phyloP scores from a whole-genome alignment of 2,113 vertebrate species.

The Numida meleagris region DNA sequence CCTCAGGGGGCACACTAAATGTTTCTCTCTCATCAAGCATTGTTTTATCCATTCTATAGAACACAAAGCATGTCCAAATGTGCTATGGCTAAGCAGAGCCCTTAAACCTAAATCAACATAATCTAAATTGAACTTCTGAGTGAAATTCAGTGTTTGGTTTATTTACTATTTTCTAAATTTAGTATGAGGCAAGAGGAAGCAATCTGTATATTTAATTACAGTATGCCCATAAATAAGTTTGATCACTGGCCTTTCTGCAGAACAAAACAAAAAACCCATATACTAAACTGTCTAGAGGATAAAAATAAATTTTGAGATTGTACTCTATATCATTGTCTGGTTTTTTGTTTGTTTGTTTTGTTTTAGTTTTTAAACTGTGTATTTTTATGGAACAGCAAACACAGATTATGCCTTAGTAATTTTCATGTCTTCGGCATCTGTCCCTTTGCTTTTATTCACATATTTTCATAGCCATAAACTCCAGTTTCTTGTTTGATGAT shows the following conservation, averaged over 20 bases:
- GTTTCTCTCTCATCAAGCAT: neutral
- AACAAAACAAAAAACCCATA: neutral
- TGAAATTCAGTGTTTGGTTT: slow-evolving; percentile 43
- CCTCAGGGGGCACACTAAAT: neutral
- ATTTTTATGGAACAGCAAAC: slow-evolving; percentile 48
- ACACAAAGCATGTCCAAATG: slow-evolving; percentile 52
- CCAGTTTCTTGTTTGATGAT: slow-evolving; percentile 50
- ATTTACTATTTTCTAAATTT: slow-evolving; percentile 42
- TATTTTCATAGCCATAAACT: slow-evolving; percentile 33
- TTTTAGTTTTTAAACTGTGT: neutral
- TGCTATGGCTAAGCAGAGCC: neutral
- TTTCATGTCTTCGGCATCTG: slow-evolving; percentile 50
- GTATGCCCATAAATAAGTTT: slow-evolving; percentile 14
- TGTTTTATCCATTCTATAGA: neutral
- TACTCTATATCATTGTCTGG: neutral
- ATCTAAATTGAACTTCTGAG: slow-evolving; percentile 37
- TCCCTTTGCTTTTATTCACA: slow-evolving; percentile 61
- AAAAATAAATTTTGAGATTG: slow-evolving; percentile 16
- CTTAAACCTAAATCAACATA: slow-evolving; percentile 39
- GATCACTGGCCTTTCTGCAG: neutral
- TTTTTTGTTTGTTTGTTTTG: neutral
- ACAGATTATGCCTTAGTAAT: slow-evolving; percentile 58
- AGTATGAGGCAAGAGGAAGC: neutral
- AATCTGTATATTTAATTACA: slow-evolving; percentile 23
- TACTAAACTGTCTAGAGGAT: neutral